phyloP scores from a whole-genome alignment of 2,888 invertebrate species.

The Leptopilina myrica region DNA sequence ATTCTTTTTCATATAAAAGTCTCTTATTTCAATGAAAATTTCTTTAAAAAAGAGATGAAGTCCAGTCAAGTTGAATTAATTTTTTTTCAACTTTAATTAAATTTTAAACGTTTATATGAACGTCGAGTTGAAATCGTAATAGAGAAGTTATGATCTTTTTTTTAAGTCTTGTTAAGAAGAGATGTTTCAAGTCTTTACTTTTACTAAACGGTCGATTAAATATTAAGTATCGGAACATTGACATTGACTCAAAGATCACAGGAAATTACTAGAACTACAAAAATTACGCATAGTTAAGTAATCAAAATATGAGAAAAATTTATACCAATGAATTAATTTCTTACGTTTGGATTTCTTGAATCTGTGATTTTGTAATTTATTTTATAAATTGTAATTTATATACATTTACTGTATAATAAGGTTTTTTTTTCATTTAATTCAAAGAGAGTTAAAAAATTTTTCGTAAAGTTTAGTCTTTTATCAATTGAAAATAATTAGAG shows the following conservation, averaged over 20 bases:
- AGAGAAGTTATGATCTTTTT: neutral
- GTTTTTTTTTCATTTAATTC: neutral
- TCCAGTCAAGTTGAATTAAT: too few relatives aligned
- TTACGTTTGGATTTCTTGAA: neutral
- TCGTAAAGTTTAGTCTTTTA: neutral
- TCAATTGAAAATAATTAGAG: slow-evolving; percentile 10
- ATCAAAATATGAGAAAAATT: neutral
- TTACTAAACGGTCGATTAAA: neutral
- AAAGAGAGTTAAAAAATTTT: neutral
- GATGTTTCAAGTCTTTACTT: neutral
- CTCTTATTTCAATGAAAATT: too few relatives aligned
- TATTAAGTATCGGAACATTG: neutral
- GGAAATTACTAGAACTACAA: neutral
- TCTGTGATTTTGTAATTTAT: too few relatives aligned
- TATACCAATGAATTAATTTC: neutral
- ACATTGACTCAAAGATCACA: neutral
- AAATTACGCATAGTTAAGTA: neutral
- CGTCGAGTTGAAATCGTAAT: slow-evolving; percentile 26
- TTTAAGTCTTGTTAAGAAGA: neutral
- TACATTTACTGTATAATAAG: neutral
- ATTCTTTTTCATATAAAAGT: too few relatives aligned
- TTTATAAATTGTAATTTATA: too few relatives aligned
- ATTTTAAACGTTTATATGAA: slow-evolving; percentile 35
- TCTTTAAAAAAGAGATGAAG: too few relatives aligned
- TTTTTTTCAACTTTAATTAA: neutral